phyloP scores from a whole-genome alignment of 1,140 invertebrate species.

The Zeugodacus cucurbitae region DNA sequence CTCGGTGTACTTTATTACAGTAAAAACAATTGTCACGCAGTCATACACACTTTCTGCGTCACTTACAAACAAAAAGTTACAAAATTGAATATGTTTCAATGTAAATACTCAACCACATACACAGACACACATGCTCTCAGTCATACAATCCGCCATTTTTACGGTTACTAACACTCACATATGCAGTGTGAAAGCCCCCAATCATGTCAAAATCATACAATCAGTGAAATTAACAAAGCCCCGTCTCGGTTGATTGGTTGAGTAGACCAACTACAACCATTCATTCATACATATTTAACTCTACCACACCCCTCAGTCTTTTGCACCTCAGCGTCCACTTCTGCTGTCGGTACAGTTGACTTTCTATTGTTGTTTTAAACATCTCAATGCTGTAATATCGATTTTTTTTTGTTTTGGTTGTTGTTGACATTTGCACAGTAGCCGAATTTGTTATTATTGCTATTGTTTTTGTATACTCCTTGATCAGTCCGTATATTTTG shows the following conservation, averaged over 20 bases:
- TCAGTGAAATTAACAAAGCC: neutral
- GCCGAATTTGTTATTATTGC: neutral
- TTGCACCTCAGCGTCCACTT: neutral
- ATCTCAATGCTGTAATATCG: neutral
- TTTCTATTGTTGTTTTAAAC: neutral
- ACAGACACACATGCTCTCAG: too few species aligned
- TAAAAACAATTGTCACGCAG: neutral
- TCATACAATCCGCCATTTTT: too few species aligned
- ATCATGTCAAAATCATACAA: neutral
- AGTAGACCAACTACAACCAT: neutral
- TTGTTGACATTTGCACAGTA: neutral
- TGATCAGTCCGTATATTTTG: neutral
- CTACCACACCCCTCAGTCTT: neutral
- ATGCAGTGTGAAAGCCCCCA: too few species aligned
- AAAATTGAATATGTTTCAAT: too few species aligned
- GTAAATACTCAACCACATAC: too few species aligned
- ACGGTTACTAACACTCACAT: too few species aligned
- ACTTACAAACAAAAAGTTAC: too few species aligned
- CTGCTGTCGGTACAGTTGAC: neutral
- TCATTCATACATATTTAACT: neutral
- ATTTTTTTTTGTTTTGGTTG: neutral
- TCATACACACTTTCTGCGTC: neutral
- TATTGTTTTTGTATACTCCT: neutral
- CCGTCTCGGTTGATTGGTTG: neutral
- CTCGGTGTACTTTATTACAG: neutral